Evolutionary conservation across 1,140 invertebrate genomes (phyloP), one percentile per base, ranked within the genome.

Genomic region (Callitettix versicolor): DNA sequence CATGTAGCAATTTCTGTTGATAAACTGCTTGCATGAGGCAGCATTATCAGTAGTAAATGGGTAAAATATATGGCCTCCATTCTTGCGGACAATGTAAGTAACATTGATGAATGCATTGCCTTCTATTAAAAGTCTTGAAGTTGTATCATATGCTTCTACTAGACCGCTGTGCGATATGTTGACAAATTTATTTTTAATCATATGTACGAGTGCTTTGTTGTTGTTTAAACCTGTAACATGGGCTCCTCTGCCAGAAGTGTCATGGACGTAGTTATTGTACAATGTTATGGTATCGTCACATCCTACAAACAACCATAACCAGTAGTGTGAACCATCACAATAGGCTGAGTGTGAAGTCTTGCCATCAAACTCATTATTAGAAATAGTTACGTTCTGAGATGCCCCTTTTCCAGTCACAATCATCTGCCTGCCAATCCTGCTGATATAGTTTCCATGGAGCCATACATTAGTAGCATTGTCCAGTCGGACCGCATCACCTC

Each of bases 261-360:
- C 3, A n/a, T 34, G n/a, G 6, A 52, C 34, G 14, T 22, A 18
- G 17, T 52, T 52, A 33, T 52, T 52, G 14, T 22, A 18, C 5
- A 52, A 6, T 1, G 49, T 34, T 20, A 52, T 52, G 5, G 14
- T 14, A 33, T 52, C 49, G 3, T 17, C 20, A 5, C 1, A 7
- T 22, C 49, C 49, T 33, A 38, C 9, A 26, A 52, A 52, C 18
- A 52, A 18, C 49, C 49, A 52, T n/a, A 52, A 33, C 49, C 49
- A 52, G 17, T 52, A 52, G 49, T 52, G 49, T 3, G 3, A 12
- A 1, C 49, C 49, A 24, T 52, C 26, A 18, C 49, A 52, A 15
- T 40, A 52, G 12, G 38, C 20, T 3, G 49, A 52, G 18, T 38
- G 17, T 7, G 49, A 33, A 21, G 49, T 52, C n/a, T 20, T 52